These are phyloP conservation scores for Drosophila yooni DNA, from an alignment of 2,888 invertebrate genomes.

Conservation along the genomic window DNA sequence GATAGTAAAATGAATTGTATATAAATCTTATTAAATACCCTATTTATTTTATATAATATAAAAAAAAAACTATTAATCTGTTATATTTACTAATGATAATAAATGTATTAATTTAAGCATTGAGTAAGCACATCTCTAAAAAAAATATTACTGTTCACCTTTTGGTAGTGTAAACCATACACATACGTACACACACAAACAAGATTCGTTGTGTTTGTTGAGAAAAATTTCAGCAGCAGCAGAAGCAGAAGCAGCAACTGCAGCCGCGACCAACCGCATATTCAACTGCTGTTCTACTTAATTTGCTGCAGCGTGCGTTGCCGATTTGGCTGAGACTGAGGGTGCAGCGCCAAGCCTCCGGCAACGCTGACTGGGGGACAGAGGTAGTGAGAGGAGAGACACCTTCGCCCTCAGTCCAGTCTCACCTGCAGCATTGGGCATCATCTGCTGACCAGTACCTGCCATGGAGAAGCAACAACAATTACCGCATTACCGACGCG, in stretches of 20 bases:
- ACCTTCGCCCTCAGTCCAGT: constrained; percentile 18
- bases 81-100: background rate
- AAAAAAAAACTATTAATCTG: background rate
- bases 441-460: constrained; percentile 42
- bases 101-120: background rate
- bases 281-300: constrained; percentile 77
- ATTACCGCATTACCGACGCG: constrained; percentile 79
- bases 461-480: constrained; percentile 63
- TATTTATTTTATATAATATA: background rate
- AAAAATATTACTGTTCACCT: background rate
- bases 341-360: constrained; percentile 22
- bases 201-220: constrained; percentile 31
- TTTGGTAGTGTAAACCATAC: constrained; percentile 26
- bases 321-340: constrained; percentile 57
- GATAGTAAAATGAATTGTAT: background rate
- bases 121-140: background rate
- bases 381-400: constrained; percentile 16
- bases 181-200: background rate
- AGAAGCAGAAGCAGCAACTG: constrained; percentile 34
- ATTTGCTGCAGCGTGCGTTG: constrained; percentile 79
- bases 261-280: constrained; percentile 52
- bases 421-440: constrained; percentile 19
- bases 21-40: background rate
- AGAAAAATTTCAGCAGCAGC: constrained; percentile 48
- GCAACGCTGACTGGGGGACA: constrained; percentile 4